Evolutionary conservation across 2,888 invertebrate species (phyloP).

Genomic region (Mechanitis messenoides): DNA sequence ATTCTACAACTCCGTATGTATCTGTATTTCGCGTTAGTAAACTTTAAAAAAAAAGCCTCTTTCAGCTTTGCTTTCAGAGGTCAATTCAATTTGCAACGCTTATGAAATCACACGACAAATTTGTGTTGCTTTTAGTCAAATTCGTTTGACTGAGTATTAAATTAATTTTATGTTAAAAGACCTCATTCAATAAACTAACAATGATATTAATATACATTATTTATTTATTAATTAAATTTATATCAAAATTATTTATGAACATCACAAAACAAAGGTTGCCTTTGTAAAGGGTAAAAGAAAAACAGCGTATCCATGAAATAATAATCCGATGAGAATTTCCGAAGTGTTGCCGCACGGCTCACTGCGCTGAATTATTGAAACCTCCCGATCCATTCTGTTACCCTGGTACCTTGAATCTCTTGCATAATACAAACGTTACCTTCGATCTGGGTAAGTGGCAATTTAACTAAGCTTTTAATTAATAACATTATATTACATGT

Average conservation of each 20-base stretch:
- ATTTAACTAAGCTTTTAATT: background rate
- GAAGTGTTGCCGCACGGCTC: conserved; percentile 27
- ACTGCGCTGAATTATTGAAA: conserved; percentile 53
- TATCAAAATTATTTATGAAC: conserved; percentile 12
- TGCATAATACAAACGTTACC: conserved; percentile 43
- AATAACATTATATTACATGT: background rate
- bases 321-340: conserved; percentile 17
- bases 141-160: conserved; percentile 11
- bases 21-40: too few species aligned
- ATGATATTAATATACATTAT: too few species aligned
- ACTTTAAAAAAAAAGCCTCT: too few species aligned
- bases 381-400: conserved; percentile 40
- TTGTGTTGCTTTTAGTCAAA: conserved; percentile 16
- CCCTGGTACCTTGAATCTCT: conserved; percentile 44
- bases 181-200: too few species aligned
- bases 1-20: too few species aligned
- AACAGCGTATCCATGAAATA: conserved; percentile 17
- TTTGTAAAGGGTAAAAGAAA: conserved; percentile 21
- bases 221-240: too few species aligned
- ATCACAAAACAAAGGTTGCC: conserved; percentile 14
- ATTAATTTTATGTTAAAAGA: conserved; percentile 7
- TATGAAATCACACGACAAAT: conserved; percentile 12
- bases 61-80: too few species aligned
- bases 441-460: background rate
- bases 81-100: too few species aligned